Evolutionary conservation across 2,888 invertebrate genomes (phyloP), one percentile per base, ranked within the genome.

Genomic region (Homarus gammarus): DNA sequence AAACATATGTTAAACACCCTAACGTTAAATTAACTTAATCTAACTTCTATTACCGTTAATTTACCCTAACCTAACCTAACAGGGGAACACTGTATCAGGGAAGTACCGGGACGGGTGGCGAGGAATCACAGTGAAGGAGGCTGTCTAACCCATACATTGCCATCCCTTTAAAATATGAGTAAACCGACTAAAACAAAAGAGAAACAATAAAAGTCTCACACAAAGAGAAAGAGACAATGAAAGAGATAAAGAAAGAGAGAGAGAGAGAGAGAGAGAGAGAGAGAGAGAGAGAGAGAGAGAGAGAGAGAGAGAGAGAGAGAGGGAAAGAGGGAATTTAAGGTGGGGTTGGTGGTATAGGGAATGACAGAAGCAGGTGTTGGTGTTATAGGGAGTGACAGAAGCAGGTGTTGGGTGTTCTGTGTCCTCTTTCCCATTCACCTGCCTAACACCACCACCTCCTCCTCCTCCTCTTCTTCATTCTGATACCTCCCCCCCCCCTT

Each of bases 211-310:
- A 40, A 73, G 73, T 5, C 22, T 38, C 38, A 73, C 22, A 73
- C 38, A 36, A 15, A 36, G 15, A 73, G 38, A 70, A 31, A 70
- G 31, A 73, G 38, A 73, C 36, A 73, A n/a, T 36, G 73, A 73
- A 38, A 73, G 73, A 73, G 73, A 73, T 12, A 36, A 73, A 36
- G 38, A 73, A 73, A 73, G 73, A 38, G 12, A 38, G 5, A 31
- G 12, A 31, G 73, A 36, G 3, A 31, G 15, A 15, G 72, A 31
- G 31, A 8, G 18, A 1, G 31, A 22, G 31, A 1, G 3, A 31
- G 15, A 15, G 72, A 31, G 31, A 8, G 18, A 1, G 31, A 22
- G 31, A 1, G 3, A 31, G 15, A 15, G 72, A 31, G 31, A 8
- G 18, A 1, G 31, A 22, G n/a, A n/a, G n/a, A n/a, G n/a, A n/a